phyloP scores from a whole-genome alignment of 2,797 vertebrate species.

The Malurus splendens region DNA sequence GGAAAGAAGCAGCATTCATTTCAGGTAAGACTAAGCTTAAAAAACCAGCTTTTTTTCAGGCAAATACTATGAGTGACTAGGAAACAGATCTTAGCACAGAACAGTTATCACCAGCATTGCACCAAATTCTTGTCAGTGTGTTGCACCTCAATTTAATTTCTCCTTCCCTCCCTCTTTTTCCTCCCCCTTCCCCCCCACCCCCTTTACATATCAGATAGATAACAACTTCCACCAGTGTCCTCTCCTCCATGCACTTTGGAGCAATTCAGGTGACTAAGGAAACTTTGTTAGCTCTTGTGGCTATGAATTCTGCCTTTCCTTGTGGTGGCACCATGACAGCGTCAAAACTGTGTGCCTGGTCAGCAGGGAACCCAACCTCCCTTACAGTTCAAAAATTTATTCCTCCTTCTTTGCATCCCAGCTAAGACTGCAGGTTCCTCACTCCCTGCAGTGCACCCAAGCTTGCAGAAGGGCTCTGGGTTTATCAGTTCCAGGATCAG shows the following conservation, averaged over 20 bases:
- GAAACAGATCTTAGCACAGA: neutral
- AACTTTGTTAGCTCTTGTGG: neutral
- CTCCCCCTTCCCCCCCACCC: rapidly evolving
- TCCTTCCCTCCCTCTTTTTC: rapidly evolving
- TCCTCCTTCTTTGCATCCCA: neutral
- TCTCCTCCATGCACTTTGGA: neutral
- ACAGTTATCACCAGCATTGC: neutral
- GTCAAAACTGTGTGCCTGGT: neutral
- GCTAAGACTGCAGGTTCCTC: neutral
- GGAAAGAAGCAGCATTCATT: constrained; percentile 17
- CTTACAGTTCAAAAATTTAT: neutral
- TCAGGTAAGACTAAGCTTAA: neutral
- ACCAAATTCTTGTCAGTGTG: neutral
- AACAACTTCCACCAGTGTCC: neutral
- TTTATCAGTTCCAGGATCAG: neutral
- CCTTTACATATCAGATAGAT: neutral
- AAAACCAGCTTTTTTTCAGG: neutral
- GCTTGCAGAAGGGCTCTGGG: neutral
- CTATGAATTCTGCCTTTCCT: neutral
- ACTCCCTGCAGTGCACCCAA: neutral
- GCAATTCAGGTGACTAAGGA: neutral
- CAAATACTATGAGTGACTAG: neutral
- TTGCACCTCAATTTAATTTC: neutral
- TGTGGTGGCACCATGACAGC: neutral
- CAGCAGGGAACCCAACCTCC: neutral